phyloP scores from a whole-genome alignment of 2,113 vertebrate genomes.

The Periophthalmodon schlosseri region DNA sequence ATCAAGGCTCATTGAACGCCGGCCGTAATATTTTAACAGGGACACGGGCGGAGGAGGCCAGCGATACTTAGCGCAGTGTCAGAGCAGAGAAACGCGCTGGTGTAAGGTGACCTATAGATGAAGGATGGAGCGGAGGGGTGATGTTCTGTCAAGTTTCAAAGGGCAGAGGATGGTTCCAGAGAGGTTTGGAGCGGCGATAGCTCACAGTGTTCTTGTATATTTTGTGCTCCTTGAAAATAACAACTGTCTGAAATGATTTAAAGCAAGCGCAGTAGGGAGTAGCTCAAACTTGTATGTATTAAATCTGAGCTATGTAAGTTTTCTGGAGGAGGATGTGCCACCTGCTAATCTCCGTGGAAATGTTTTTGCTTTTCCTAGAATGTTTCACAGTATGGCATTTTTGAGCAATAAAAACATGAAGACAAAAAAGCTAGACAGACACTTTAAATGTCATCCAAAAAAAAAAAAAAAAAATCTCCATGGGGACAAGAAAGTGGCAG shows the following conservation, averaged over 20 bases:
- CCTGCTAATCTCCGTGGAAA: no score
- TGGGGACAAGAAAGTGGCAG: no score
- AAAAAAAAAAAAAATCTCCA: no score
- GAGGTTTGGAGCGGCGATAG: not conserved
- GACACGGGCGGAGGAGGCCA: not conserved
- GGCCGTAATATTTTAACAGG: conserved; percentile 31
- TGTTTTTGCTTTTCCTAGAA: no score
- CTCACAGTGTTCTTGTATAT: not conserved
- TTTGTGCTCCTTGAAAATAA: not conserved
- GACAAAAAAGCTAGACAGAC: no score
- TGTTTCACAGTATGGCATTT: no score
- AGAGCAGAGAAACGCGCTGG: not conserved
- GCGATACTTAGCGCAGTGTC: not conserved
- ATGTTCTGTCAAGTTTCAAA: not conserved
- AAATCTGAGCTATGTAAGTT: no score
- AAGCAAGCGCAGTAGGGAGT: not conserved
- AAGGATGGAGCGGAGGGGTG: not conserved
- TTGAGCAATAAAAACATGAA: no score
- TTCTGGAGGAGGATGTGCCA: no score
- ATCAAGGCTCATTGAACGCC: conserved; percentile 21
- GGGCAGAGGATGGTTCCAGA: not conserved
- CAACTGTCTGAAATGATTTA: not conserved
- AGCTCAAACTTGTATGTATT: not conserved
- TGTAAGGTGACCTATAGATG: conserved; percentile 10
- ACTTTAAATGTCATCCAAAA: no score